Base-by-base conservation (phyloP, 2,797 vertebrate species). In the Gila robusta region DNA sequence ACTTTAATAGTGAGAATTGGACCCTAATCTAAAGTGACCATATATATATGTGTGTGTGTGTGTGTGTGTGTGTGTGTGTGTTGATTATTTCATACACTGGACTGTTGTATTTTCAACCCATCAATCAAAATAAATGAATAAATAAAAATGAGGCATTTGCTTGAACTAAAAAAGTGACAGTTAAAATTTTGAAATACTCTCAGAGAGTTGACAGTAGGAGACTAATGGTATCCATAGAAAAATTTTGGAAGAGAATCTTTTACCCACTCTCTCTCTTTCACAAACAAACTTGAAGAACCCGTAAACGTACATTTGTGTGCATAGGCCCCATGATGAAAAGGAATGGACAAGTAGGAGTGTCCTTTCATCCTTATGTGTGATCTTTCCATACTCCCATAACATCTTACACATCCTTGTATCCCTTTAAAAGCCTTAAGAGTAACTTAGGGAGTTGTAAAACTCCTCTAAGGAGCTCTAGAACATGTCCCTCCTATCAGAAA, bases 371-470 rank as follows among this genome's bases (percentile, higher is more conserved):
- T 82, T n/a, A 49, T 14, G 35, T 56, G 67, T 83, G 56, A 84
- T 81, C 44, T 84, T 71, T 81, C 26, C 3, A 41, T 52, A 67
- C 67, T 79, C 44, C 64, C 21, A 39, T 62, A 47, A 14, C n/a
- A 72, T 49, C 17, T 76, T 47, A 44, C 2, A 76, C 37, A 84
- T 74, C 23, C 23, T 82, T 41, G 73, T 67, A 52, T 66, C 67
- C 70, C 74, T 37, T 83, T 66, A 52, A 82, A 82, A 82, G 12
- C 11, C 14, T 54, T 59, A 76, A 83, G 41, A 2, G 41, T 83
- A 59, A 83, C 23, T 49, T 28, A 3, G 11, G 79, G 26, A 87
- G 41, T 39, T 54, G 10, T 28, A 77, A 62, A 32, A 17, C 47
- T 59, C 32, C 73, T 79, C 23, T 21, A 49, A 47, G 52, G 76